phyloP scores from a whole-genome alignment of 2,888 invertebrate genomes.

The Timandra comae region DNA sequence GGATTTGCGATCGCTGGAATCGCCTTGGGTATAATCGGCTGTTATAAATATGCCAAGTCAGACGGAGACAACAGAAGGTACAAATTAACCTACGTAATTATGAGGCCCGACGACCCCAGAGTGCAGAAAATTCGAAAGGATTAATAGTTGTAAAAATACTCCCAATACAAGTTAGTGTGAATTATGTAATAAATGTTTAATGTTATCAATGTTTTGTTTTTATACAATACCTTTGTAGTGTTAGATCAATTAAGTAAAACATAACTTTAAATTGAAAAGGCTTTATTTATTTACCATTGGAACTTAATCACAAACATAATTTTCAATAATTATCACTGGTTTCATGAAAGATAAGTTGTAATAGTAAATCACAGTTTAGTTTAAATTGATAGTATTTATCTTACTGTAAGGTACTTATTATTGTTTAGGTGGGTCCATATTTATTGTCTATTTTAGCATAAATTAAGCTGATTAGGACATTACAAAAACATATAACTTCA shows the following conservation, averaged over 20 bases:
- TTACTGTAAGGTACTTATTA: too few relatives aligned
- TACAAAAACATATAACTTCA: too few relatives aligned
- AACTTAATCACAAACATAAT: too few relatives aligned
- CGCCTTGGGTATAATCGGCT: constrained; percentile 60
- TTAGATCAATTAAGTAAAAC: background rate
- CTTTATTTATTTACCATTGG: too few relatives aligned
- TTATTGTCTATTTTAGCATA: too few relatives aligned
- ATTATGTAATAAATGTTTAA: constrained; percentile 68
- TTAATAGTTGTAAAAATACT: constrained; percentile 4
- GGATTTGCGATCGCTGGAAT: constrained; percentile 78
- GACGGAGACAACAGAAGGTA: constrained; percentile 82
- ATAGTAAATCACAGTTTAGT: too few relatives aligned
- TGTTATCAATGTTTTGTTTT: constrained; percentile 6
- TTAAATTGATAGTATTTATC: too few relatives aligned
- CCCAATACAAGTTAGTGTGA: constrained; percentile 25
- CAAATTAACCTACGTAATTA: constrained; percentile 78
- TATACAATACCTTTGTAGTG: background rate
- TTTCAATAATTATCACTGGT: too few relatives aligned
- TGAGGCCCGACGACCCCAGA: constrained; percentile 82
- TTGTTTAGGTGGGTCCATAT: too few relatives aligned
- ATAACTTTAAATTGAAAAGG: background rate
- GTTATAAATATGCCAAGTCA: constrained; percentile 67
- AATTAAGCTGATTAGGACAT: too few relatives aligned
- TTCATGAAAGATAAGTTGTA: too few relatives aligned
- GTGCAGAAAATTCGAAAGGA: constrained; percentile 74